Evolutionary conservation across 2,113 vertebrate genomes (phyloP).

Genomic region (Centropristis striata): DNA sequence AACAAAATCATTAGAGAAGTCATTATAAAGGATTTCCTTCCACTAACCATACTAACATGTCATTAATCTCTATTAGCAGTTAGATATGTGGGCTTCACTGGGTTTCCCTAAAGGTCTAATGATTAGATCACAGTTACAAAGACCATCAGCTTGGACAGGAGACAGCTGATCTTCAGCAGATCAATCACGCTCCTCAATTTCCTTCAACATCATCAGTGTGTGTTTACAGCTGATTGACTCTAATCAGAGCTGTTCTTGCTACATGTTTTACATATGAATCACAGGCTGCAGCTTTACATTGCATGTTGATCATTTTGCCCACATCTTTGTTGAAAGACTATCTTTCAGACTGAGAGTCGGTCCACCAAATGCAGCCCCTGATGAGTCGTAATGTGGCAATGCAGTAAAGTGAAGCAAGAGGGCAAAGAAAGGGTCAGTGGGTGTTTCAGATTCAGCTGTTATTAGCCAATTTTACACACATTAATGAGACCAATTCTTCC

Average conservation of each 20-base stretch:
- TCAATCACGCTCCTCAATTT: slow-evolving; percentile 13
- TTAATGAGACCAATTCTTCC: not conserved
- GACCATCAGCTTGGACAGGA: slow-evolving; percentile 20
- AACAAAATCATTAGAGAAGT: not conserved
- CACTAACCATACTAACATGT: not conserved
- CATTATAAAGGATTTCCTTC: slow-evolving; percentile 9
- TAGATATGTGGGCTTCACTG: slow-evolving; percentile 1
- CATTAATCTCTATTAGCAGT: not conserved
- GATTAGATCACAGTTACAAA: slow-evolving; percentile 51
- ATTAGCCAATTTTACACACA: not conserved
- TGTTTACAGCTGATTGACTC: slow-evolving; percentile 12
- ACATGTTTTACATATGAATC: slow-evolving; percentile 1
- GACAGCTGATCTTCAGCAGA: slow-evolving; percentile 6
- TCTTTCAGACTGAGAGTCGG: not conserved
- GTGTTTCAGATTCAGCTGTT: not conserved
- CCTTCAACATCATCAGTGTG: slow-evolving; percentile 6
- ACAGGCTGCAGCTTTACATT: slow-evolving; percentile 11
- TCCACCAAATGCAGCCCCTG: not conserved
- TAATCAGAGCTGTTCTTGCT: slow-evolving; percentile 1
- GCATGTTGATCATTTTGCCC: not conserved
- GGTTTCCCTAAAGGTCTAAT: not conserved
- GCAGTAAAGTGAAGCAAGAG: slow-evolving; percentile 12
- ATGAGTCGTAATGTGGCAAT: slow-evolving; percentile 12
- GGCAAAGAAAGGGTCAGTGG: not conserved
- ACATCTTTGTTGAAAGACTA: not conserved